Percentiles rank a stretch among this genome's conserved stretches.
phyloP scores from a whole-genome alignment of 2,113 vertebrate species.

The Coregonus clupeaformis region DNA sequence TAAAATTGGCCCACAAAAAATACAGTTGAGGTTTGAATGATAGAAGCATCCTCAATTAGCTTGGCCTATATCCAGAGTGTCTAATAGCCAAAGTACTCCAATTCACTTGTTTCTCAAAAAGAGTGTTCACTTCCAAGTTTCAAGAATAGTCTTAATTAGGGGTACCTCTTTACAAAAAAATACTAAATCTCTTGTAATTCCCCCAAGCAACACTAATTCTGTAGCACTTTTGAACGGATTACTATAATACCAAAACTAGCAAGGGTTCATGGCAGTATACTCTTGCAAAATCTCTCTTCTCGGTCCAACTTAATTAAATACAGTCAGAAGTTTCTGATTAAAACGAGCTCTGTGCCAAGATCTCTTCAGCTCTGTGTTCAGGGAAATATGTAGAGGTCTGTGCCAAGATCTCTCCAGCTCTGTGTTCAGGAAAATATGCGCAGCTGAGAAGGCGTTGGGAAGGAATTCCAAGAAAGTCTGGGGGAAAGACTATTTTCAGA shows the following conservation, averaged over 20 bases:
- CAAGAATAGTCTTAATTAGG: slow-evolving; percentile 11
- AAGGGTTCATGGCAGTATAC: slow-evolving; percentile 28
- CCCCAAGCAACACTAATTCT: slow-evolving; percentile 8
- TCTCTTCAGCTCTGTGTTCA: not conserved
- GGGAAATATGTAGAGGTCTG: slow-evolving; percentile 10
- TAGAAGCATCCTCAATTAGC: too few species aligned
- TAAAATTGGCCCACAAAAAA: too few species aligned
- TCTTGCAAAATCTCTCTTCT: slow-evolving; percentile 43
- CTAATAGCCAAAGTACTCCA: not conserved
- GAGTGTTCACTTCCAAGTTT: not conserved
- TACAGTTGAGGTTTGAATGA: too few species aligned
- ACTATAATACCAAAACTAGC: slow-evolving; percentile 36
- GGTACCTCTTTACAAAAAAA: slow-evolving; percentile 6
- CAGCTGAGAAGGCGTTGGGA: slow-evolving; percentile 5
- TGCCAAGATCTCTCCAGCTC: slow-evolving; percentile 27
- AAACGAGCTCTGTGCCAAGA: slow-evolving; percentile 45
- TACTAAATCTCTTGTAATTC: slow-evolving; percentile 13
- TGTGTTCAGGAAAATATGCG: too few species aligned
- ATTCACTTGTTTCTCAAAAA: not conserved
- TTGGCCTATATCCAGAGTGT: not conserved
- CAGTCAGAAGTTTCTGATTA: slow-evolving; percentile 55
- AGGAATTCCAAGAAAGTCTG: too few species aligned
- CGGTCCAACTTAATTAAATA: slow-evolving; percentile 48
- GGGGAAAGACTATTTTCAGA: too few species aligned
- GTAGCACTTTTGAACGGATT: slow-evolving; percentile 14